Evolutionary conservation across 2,113 vertebrate species (phyloP).

Genomic region (Thunnus thynnus): DNA sequence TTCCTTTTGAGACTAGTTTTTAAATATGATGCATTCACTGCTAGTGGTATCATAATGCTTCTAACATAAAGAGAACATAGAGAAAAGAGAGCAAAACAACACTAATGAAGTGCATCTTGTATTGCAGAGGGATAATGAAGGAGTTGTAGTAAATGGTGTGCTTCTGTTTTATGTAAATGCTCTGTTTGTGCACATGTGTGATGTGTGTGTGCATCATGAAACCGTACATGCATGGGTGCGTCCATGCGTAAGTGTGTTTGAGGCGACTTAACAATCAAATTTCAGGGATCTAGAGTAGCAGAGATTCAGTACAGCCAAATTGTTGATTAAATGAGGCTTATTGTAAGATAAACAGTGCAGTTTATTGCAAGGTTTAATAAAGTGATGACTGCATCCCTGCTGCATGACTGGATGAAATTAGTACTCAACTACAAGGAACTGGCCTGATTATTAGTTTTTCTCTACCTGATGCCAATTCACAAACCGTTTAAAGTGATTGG

Average conservation of each 20-base stretch:
- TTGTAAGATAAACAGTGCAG: slow-evolving; percentile 24
- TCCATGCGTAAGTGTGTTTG: not conserved
- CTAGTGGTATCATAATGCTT: not conserved
- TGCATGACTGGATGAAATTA: slow-evolving; percentile 28
- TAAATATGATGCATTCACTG: too few species aligned
- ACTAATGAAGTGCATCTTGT: not conserved
- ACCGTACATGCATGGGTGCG: not conserved
- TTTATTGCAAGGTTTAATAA: slow-evolving; percentile 39
- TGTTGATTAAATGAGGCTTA: slow-evolving; percentile 31
- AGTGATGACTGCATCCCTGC: slow-evolving; percentile 18
- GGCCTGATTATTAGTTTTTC: not conserved
- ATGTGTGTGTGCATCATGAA: not conserved
- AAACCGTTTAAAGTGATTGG: not conserved
- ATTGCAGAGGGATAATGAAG: not conserved
- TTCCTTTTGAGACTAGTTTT: too few species aligned
- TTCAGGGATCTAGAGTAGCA: slow-evolving; percentile 1
- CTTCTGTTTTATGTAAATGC: not conserved
- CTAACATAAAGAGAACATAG: not conserved
- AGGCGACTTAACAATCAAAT: slow-evolving; percentile 14
- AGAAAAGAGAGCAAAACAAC: not conserved
- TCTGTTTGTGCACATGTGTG: not conserved
- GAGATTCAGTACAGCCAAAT: slow-evolving; percentile 1
- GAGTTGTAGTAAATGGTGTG: not conserved
- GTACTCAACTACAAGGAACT: not conserved
- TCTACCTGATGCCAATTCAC: slow-evolving; percentile 4